Conservation (phyloP, 53 echinoderm and acorn worm genomes). For the Actinopyga echinites region DNA sequence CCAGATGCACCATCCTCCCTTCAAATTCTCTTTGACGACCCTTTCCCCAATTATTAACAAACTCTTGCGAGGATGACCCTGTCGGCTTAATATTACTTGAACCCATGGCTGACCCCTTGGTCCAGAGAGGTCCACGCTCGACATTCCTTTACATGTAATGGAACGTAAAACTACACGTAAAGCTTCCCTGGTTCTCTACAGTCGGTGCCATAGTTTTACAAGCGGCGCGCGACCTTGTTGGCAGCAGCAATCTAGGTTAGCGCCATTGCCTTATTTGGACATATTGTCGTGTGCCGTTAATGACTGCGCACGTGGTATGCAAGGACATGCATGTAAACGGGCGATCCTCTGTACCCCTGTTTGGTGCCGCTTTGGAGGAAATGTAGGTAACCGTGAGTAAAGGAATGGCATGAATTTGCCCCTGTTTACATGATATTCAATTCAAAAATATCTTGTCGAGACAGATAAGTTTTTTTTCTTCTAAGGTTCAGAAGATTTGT, state of each 20-base stretch:
- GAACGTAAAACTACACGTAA: constrained; percentile 28
- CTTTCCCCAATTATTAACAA: not conserved
- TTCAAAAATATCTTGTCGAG: not conserved
- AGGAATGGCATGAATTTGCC: constrained; percentile 43
- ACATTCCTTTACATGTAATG: constrained; percentile 36
- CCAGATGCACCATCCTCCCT: constrained; percentile 22
- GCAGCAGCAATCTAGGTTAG: constrained; percentile 22
- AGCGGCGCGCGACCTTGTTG: constrained; percentile 26
- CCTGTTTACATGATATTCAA: constrained; percentile 28
- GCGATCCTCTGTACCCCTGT: constrained; percentile 27
- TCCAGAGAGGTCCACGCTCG: constrained; percentile 1
- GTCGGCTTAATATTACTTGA: constrained; percentile 28
- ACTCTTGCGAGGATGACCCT: constrained; percentile 5
- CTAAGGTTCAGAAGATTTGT: no score
- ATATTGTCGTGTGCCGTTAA: constrained; percentile 49
- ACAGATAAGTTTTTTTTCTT: no score
- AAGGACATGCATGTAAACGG: not conserved
- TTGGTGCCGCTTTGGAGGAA: constrained; percentile 22
- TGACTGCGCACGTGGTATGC: constrained; percentile 40
- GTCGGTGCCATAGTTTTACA: constrained; percentile 4
- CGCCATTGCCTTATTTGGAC: constrained; percentile 33
- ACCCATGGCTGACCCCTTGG: not conserved
- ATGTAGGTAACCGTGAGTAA: not conserved
- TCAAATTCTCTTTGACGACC: not conserved
- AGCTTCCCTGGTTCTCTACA: not conserved